Evolutionary conservation across 2,888 invertebrate species (phyloP), one percentile per base, ranked within the genome.

Genomic region (Glomeris marginata): DNA sequence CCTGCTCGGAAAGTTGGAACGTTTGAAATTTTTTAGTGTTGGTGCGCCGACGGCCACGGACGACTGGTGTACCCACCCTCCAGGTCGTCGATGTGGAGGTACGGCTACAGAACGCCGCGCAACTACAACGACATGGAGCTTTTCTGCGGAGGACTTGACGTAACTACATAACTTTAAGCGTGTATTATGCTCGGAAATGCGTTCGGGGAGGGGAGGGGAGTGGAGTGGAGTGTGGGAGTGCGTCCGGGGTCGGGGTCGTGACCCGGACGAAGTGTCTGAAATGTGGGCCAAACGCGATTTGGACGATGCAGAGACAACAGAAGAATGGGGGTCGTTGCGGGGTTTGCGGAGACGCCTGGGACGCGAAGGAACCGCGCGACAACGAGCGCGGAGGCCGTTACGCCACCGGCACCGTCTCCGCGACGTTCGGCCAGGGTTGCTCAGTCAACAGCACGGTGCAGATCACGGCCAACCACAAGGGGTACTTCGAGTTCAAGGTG

Each of bases 381-480:
- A 88, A 90, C 63, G 90, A 90, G 70, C 28, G 28, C 0, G 85
- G 87, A 2, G 90, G 90, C 6, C 76, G 78, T 66, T 90, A 75
- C 62, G 88, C 82, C 41, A 84, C 84, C 68, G 88, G 87, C 33
- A 84, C 87, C 59, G 80, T 86, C 58, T 80, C 81, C 21, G 72
- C 81, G 51, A 81, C 81, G 60, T 90, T 87, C 67, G 78, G 80
- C 50, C 76, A 81, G 2, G 88, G 88, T 33, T 86, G 87, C 11
- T 2, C 18, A 16, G 77, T 87, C 54, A 76, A 77, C 11, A 77
- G 87, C 50, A 76, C 81, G 54, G 77, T 90, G 0, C 84, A 90
- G 63, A 64, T 90, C n/a, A 90, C 88, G 0, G 88, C 88, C 33
- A 86, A 78, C 63, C 90, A 90, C 66, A 77, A 80, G 62, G 88